Conservation (phyloP, 2,888 invertebrate genomes). For the Nephrotoma guestfalica region DNA sequence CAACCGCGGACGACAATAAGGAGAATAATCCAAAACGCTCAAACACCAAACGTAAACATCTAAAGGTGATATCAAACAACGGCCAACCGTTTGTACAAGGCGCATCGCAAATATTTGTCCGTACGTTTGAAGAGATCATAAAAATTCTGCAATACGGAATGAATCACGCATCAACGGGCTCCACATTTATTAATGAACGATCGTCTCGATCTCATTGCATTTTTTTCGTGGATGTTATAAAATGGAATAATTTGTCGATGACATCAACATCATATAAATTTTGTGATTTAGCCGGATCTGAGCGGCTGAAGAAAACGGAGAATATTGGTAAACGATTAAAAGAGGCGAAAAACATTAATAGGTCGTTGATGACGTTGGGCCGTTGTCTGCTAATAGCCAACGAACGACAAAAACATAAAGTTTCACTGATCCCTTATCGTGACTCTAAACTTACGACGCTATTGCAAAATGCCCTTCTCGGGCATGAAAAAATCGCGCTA, state of each 20-base stretch:
- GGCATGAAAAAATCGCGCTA: conserved; percentile 43
- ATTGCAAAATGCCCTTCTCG: conserved; percentile 62
- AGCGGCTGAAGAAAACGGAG: conserved; percentile 58
- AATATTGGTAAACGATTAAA: conserved; percentile 57
- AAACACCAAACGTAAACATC: conserved; percentile 29
- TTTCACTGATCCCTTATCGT: conserved; percentile 32
- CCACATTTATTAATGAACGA: conserved; percentile 62
- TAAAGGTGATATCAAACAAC: conserved; percentile 27
- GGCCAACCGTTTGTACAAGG: conserved; percentile 34
- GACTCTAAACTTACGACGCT: conserved; percentile 83
- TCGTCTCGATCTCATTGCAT: conserved; percentile 84
- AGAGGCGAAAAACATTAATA: conserved; percentile 82
- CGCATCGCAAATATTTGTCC: conserved; percentile 31
- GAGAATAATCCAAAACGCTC: conserved; percentile 27
- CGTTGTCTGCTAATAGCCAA: conserved; percentile 54
- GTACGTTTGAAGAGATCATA: conserved; percentile 62
- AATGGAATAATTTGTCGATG: conserved; percentile 17
- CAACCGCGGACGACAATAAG: conserved; percentile 33
- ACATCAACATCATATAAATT: conserved; percentile 46
- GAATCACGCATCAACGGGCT: conserved; percentile 57
- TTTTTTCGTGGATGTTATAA: conserved; percentile 64
- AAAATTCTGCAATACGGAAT: conserved; percentile 62
- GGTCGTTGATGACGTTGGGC: conserved; percentile 74
- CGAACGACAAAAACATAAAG: conserved; percentile 19
- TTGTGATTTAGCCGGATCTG: conserved; percentile 86